These are phyloP conservation scores for Lepidonotus clava DNA, from an alignment of 2,888 invertebrate genomes.

Conservation along the genomic window DNA sequence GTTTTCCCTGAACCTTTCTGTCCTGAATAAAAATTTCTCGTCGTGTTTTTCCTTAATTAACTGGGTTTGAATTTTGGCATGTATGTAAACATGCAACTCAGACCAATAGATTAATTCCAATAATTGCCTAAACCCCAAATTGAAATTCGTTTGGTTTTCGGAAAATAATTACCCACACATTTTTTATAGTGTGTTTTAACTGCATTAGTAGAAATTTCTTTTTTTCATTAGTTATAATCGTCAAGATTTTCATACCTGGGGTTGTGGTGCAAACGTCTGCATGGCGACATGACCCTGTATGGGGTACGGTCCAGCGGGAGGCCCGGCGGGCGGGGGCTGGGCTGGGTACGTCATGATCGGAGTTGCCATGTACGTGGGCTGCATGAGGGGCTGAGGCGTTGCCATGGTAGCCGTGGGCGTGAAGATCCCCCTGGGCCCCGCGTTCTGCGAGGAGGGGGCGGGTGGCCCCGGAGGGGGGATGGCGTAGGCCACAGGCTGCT, in stretches of 20 bases:
- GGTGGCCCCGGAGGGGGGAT: constrained; percentile 35
- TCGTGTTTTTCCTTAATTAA: too few species aligned
- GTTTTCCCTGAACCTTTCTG: too few species aligned
- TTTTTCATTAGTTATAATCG: too few species aligned
- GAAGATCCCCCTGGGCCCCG: constrained; percentile 29
- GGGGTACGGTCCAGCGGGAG: constrained; percentile 48
- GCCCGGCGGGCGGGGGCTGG: constrained; percentile 28
- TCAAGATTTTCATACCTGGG: constrained; percentile 35
- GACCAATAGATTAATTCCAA: too few species aligned
- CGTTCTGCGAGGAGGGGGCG: not conserved
- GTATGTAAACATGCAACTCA: too few species aligned
- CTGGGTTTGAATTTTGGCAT: too few species aligned
- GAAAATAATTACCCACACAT: too few species aligned
- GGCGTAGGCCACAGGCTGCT: constrained; percentile 39
- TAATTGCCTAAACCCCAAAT: too few species aligned
- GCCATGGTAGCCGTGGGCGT: constrained; percentile 37
- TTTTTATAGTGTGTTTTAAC: too few species aligned
- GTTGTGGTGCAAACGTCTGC: not conserved
- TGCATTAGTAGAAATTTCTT: too few species aligned
- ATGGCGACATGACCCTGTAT: constrained; percentile 44
- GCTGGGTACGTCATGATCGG: constrained; percentile 40
- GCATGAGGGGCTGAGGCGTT: constrained; percentile 23
- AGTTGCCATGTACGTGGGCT: constrained; percentile 49
- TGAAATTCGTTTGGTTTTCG: too few species aligned
- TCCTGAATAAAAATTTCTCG: too few species aligned